Base-by-base conservation (phyloP, 2,888 invertebrate species). In the Ptychoptera albimana region DNA sequence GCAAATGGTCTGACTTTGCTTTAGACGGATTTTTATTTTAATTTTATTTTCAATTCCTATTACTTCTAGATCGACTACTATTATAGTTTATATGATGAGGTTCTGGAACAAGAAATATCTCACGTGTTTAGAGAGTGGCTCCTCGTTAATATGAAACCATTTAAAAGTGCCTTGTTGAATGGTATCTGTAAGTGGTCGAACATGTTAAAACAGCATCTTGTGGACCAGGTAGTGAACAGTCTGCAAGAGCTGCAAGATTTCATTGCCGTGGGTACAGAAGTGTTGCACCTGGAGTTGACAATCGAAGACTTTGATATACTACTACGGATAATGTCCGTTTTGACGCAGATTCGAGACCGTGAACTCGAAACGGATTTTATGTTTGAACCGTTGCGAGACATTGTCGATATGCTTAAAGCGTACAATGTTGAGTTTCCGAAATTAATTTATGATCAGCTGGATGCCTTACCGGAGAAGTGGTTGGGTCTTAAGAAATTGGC, bases 391-490 rank as follows among this genome's bases (percentile, higher is more conserved):
- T 69, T 94, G 2, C 79, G 83, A 54, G 82, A 87, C 53, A 87
- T 85, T 40, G 86, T 92, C 50, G 78, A 85, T 47, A 70, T 93
- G 35, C 70, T 94, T 23, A 82, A 81, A 58, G 75, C 79, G 4
- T 93, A 92, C 58, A 82, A 84, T 10, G 85, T 89, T 9, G 86
- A 88, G 54, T 82, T 93, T 63, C 76, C 82, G 0, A 83, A 88
- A 50, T 81, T 84, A 55, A 70, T 78, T 11, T 73, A 82, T 54
- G 75, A 86, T 44, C 79, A 82, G 70, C 82, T 82, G 55, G 75
- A 85, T 60, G 79, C 86, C 56, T 68, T 96, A 48, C 94, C 94
- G 1, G 82, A 87, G 53, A 77, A 76, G 57, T 96, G 94, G 94
- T 76, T 75, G 44, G 79, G 79, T 51, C 73, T 89, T 9, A 87